Base-by-base conservation (phyloP, 2,888 invertebrate genomes). In the Meloe dianella region DNA sequence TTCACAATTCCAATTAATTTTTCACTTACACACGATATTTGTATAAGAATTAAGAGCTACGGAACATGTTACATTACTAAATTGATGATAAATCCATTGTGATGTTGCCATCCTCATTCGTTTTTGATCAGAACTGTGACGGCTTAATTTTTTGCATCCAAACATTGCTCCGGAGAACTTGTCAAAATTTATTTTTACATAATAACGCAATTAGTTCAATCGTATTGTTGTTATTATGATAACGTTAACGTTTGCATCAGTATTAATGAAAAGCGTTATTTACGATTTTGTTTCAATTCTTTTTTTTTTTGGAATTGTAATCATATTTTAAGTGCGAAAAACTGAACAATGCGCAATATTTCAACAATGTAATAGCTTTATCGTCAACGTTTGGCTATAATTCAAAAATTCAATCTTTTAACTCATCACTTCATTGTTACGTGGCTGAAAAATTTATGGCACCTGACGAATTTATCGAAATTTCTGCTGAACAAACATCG, bases 321-420 rank as follows among this genome's bases (percentile, higher is more conserved):
- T 54, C 51, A 24, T 51, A 51, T 51, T 60, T 60, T 60, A 5
- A 14, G 60, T 38, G 60, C 22, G 60, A 60, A 60, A 59, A 35
- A 27, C 22, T 22, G 38, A 41, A 60, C 60, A 60, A 60, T 38
- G 60, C 38, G 60, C 60, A 60, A 60, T 60, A 60, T 61, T 68
- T 68, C 65, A 63, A 47, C 35, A 57, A 58, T 12, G 54, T 27
- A 29, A 64, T 59, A 58, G 59, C 54, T 68, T 68, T 68, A 68
- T 68, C 68, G 68, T 71, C 73, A 70, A 68, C 73, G 62, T 54
- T 32, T 60, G 66, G 73, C 73, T 68, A 74, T 78, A 76, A 75
- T 75, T 77, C 77, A 78, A 76, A 78, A 76, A 77, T 78, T 77
- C 77, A 78, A 78, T 78, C 76, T 78, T 77, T 78, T 77, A 78